A percentile compares a stretch with the other conserved stretches of the same genome.
Conservation (phyloP, 2,113 vertebrate species). For the Eurystomus gularis region DNA sequence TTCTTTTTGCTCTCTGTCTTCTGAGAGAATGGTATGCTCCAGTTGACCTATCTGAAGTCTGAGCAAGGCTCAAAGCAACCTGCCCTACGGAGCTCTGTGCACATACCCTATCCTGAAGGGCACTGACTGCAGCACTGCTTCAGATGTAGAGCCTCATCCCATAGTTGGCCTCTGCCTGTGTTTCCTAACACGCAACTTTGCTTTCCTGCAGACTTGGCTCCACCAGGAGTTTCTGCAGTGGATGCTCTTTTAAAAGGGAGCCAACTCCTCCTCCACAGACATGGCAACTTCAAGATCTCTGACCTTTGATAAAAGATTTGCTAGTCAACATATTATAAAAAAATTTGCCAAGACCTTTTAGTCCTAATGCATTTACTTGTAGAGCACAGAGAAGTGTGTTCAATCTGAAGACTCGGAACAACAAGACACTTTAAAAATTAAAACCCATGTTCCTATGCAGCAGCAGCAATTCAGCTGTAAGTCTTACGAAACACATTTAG, state of each 20-base stretch:
- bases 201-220: background rate
- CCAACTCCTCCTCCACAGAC: background rate
- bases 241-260: background rate
- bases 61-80: background rate
- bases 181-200: background rate
- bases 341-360: background rate
- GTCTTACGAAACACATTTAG: background rate
- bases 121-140: background rate
- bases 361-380: background rate
- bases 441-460: background rate
- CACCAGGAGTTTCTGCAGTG: background rate
- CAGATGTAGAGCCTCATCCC: background rate
- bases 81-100: background rate
- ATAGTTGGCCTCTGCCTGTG: background rate
- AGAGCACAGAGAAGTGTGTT: background rate
- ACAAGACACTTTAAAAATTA: conserved; percentile 2
- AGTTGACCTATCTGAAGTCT: background rate
- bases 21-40: background rate
- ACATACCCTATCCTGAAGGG: background rate
- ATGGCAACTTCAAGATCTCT: background rate
- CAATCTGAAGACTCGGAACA: background rate
- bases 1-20: background rate
- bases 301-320: background rate
- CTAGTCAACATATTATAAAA: background rate
- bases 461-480: background rate